A percentile compares a stretch with the other conserved stretches of the same genome.
Conservation (phyloP, 2,888 invertebrate genomes). For the Lycocerus yunnanus region DNA sequence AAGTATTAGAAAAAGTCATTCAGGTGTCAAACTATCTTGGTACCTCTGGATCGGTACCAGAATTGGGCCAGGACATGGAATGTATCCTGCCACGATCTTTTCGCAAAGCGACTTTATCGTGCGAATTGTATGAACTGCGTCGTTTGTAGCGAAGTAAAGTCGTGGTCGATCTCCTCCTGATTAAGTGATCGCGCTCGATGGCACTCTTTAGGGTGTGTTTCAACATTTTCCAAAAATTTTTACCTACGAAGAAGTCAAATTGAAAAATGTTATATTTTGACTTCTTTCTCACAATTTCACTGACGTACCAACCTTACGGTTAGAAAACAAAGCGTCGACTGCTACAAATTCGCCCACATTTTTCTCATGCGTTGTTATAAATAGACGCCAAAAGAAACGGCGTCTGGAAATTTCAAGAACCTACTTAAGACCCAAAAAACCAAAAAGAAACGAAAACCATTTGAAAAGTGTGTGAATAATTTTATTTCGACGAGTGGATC, state of each 20-base stretch:
- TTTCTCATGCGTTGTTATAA: not conserved
- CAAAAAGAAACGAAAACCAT: not conserved
- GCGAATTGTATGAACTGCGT: slow-evolving; percentile 35
- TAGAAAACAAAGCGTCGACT: not conserved
- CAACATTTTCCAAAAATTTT: slow-evolving; percentile 46
- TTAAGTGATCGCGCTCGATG: slow-evolving; percentile 40
- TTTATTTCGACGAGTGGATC: not conserved
- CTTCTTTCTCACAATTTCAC: not conserved
- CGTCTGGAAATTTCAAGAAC: slow-evolving; percentile 1
- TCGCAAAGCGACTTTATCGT: slow-evolving; percentile 39
- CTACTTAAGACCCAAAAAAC: not conserved
- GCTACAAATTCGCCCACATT: not conserved
- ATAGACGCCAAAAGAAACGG: not conserved
- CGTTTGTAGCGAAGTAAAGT: slow-evolving; percentile 36
- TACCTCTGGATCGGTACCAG: slow-evolving; percentile 32
- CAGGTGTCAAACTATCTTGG: not conserved
- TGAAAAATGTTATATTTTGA: not conserved
- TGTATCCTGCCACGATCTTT: slow-evolving; percentile 41
- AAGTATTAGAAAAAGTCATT: not conserved
- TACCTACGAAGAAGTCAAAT: not conserved
- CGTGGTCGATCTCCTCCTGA: slow-evolving; percentile 38
- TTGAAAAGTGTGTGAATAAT: slow-evolving; percentile 1
- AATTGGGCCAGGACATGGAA: slow-evolving; percentile 52
- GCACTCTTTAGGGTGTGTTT: slow-evolving; percentile 50
- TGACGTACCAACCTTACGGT: not conserved